These are phyloP conservation scores for Ricordea florida DNA, from an alignment of 92 coral and sea anemone species.

Conservation along the genomic window DNA sequence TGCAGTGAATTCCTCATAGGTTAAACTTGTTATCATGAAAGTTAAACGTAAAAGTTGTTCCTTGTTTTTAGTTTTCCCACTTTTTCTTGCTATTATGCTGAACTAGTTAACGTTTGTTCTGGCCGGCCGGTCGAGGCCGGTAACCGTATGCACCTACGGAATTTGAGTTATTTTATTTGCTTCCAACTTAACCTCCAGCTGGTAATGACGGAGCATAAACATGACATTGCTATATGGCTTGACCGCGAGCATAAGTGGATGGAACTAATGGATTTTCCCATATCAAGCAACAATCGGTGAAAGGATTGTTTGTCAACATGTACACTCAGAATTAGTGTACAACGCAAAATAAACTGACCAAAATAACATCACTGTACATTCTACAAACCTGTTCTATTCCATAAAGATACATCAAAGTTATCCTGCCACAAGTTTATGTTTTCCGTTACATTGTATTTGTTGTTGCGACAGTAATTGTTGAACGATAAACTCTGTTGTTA, in stretches of 20 bases:
- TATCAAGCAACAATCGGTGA: too few species aligned
- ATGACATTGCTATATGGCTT: too few species aligned
- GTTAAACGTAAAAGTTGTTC: background rate
- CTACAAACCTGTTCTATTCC: background rate
- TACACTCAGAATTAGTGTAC: conserved; percentile 7
- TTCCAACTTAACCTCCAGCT: conserved; percentile 7
- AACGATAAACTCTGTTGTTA: too few species aligned
- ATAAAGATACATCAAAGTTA: background rate
- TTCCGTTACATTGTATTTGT: background rate
- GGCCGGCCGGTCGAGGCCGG: too few species aligned
- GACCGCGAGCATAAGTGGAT: conserved; percentile 8
- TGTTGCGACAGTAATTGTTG: too few species aligned
- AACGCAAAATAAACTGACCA: background rate
- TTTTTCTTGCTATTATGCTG: background rate
- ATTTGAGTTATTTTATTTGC: conserved; percentile 5
- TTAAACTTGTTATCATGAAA: background rate
- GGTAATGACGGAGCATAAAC: background rate
- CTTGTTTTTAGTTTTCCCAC: background rate
- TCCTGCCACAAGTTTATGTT: background rate
- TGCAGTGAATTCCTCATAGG: background rate
- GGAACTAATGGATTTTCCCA: background rate
- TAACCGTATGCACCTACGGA: background rate
- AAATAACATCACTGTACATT: background rate
- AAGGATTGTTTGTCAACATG: conserved; percentile 12
- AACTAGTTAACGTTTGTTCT: background rate